Conservation (phyloP, 2,113 vertebrate genomes). For the Oncorhynchus mykiss region DNA sequence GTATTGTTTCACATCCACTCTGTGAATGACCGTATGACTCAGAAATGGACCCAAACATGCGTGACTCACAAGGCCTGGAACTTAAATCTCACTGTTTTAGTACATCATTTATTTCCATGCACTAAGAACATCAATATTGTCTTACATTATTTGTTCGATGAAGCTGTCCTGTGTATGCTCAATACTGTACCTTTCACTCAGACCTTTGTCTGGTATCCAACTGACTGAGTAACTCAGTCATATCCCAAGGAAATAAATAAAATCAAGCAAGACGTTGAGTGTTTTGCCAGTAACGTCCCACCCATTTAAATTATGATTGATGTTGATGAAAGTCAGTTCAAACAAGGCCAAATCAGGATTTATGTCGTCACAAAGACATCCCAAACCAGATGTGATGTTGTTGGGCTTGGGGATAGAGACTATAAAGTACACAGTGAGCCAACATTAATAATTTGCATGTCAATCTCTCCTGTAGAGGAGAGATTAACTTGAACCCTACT, state of each 20-base stretch:
- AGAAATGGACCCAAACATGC: neutral
- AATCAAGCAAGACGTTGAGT: conserved; percentile 32
- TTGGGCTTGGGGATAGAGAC: conserved; percentile 14
- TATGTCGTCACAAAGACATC: conserved; percentile 11
- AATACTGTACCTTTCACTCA: conserved; percentile 8
- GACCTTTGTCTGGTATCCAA: conserved; percentile 28
- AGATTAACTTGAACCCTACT: too few species aligned
- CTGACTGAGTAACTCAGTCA: conserved; percentile 17
- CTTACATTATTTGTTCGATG: conserved; percentile 6
- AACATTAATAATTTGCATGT: too few species aligned
- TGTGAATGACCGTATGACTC: neutral
- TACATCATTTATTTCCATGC: neutral
- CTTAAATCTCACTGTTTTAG: neutral
- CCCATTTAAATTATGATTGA: conserved; percentile 31
- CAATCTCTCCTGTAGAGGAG: too few species aligned
- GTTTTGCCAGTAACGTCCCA: conserved; percentile 19
- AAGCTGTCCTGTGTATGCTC: conserved; percentile 10
- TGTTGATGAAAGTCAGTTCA: neutral
- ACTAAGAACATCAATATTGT: neutral
- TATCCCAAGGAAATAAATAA: conserved; percentile 26
- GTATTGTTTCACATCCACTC: neutral
- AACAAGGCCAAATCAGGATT: too few species aligned
- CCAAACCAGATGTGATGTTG: conserved; percentile 29
- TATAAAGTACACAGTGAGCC: too few species aligned
- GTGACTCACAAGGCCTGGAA: too few species aligned